phyloP scores from a whole-genome alignment of 2,888 invertebrate species.

The Crematogaster levior region DNA sequence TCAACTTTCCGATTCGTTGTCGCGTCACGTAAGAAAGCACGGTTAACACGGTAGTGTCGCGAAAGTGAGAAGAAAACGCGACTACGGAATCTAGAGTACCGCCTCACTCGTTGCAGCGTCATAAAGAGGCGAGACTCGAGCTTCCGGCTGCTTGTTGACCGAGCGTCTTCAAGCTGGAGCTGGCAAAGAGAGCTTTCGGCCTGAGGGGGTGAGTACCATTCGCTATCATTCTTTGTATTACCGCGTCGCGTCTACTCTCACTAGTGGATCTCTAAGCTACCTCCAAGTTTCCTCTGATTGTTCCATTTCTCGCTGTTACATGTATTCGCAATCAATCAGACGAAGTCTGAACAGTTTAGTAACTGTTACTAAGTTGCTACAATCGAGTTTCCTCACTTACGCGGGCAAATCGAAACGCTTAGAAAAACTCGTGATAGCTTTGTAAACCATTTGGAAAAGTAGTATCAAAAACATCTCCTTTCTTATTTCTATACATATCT shows the following conservation, averaged over 20 bases:
- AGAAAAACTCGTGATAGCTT: constrained; percentile 20
- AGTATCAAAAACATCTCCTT: neutral
- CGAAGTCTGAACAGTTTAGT: constrained; percentile 14
- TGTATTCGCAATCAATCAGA: constrained; percentile 31
- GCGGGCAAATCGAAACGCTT: neutral
- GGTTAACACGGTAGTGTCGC: constrained; percentile 43
- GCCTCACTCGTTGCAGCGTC: constrained; percentile 47
- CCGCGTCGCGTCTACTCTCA: neutral
- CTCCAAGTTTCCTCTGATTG: neutral
- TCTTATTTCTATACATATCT: neutral
- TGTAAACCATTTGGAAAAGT: neutral
- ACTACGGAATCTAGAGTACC: constrained; percentile 60
- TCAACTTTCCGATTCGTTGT: neutral
- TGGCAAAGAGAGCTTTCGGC: constrained; percentile 81
- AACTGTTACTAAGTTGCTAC: neutral
- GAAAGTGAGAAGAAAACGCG: constrained; percentile 36
- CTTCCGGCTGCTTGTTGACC: constrained; percentile 74
- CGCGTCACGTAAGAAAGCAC: constrained; percentile 34
- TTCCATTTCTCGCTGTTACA: constrained; percentile 23
- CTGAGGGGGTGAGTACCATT: constrained; percentile 79
- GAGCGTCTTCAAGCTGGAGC: constrained; percentile 82
- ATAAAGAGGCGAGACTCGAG: constrained; percentile 63
- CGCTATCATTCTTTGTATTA: constrained; percentile 33
- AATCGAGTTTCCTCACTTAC: neutral
- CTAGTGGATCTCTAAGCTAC: neutral